Conservation (phyloP, 2,113 vertebrate genomes). For the Ginglymostoma cirratum region DNA sequence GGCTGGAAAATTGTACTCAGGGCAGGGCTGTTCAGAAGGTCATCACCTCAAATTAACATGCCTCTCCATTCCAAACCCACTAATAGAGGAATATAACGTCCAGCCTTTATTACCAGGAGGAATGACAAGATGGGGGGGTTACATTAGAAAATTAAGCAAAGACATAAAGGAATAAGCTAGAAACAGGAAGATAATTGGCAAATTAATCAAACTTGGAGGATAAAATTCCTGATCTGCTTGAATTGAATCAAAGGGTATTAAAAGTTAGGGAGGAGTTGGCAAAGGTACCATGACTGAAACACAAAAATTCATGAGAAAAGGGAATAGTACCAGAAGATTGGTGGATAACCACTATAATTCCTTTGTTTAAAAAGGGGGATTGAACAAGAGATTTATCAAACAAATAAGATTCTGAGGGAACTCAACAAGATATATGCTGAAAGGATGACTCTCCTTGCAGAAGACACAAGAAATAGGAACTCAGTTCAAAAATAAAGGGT, state of each 20-base stretch:
- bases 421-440: no score
- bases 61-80: no score
- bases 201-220: neutral
- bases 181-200: neutral
- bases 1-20: no score
- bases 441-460: no score
- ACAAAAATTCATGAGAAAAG: neutral
- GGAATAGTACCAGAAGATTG: neutral
- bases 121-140: neutral
- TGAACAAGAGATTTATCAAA: no score
- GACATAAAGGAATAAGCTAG: neutral
- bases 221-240: neutral
- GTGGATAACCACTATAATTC: neutral
- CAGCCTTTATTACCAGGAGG: neutral
- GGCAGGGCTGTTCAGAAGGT: no score
- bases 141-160: neutral
- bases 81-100: no score
- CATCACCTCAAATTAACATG: no score
- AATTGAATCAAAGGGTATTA: neutral
- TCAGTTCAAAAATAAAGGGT: no score
- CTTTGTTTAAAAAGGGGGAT: neutral
- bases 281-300: neutral
- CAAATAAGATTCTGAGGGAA: no score
- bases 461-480: no score
- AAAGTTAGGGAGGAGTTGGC: neutral